Conservation (phyloP, 1,140 invertebrate genomes). For the Heliconius hewitsoni region DNA sequence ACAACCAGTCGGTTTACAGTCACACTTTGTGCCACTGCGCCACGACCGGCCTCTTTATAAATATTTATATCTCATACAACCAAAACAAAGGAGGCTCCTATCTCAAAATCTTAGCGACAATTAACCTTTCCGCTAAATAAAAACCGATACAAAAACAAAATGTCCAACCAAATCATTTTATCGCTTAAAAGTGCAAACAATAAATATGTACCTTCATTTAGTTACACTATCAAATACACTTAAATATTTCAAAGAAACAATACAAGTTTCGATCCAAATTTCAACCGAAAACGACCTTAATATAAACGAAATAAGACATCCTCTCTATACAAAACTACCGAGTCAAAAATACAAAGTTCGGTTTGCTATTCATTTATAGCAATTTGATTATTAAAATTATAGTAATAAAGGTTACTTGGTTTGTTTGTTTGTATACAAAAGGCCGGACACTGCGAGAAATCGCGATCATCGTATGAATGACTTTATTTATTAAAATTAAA, state of each 20-base stretch:
- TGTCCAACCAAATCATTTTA: slow-evolving; percentile 25
- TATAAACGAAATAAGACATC: background rate
- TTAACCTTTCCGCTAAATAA: background rate
- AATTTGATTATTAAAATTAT: slow-evolving; percentile 25
- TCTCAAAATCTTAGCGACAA: background rate
- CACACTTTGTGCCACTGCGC: too few relatives aligned
- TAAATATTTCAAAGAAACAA: slow-evolving; percentile 26
- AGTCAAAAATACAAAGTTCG: background rate
- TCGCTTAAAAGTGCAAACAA: slow-evolving; percentile 47
- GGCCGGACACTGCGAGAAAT: slow-evolving; percentile 44
- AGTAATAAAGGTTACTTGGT: slow-evolving; percentile 25
- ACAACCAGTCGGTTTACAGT: too few relatives aligned
- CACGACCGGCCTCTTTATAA: too few relatives aligned
- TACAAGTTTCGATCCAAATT: background rate
- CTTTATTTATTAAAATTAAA: slow-evolving; percentile 71
- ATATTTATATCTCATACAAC: background rate
- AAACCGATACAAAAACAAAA: slow-evolving; percentile 1
- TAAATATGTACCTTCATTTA: slow-evolving; percentile 40
- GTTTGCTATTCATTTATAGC: background rate
- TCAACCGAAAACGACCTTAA: slow-evolving; percentile 13
- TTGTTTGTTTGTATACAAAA: slow-evolving; percentile 28
- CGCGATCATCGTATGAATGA: slow-evolving; percentile 60
- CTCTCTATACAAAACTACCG: background rate
- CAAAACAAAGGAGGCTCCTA: background rate
- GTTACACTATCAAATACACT: slow-evolving; percentile 41